Base-by-base conservation (phyloP, 2,797 vertebrate species). In the Malacoctenus gilli region DNA sequence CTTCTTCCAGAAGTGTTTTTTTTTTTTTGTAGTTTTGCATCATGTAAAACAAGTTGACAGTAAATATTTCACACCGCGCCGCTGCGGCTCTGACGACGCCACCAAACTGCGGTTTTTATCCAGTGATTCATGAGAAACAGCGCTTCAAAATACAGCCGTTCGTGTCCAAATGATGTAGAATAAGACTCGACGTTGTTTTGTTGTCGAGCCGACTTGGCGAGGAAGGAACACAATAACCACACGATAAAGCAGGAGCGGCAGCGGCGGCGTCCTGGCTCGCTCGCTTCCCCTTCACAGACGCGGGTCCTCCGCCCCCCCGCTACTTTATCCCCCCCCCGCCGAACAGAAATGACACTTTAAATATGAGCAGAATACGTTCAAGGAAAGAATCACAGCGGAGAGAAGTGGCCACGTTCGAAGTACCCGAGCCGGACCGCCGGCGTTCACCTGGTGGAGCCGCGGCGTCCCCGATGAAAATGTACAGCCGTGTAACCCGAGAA, bases 121-220 rank as follows among this genome's bases (percentile, higher is more conserved):
- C 58, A 72, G 59, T 73, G 68, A 34, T 48, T 70, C 43, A 42
- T 70, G 35, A 75, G 40, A 82, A 68, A 56, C 30, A 62, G 52
- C 50, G 59, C 19, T 49, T 60, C 15, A 62, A 82, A 68, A 69
- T 52, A 73, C 76, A 77, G 52, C 22, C 4, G 25, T n/a, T n/a
- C n/a, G 16, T 50, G 38, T 44, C 50, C 61, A 86, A 86, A 85
- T 85, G 82, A 83, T 54, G 82, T n/a, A n/a, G n/a, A n/a, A n/a
- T n/a, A n/a, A n/a, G n/a, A n/a, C n/a, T n/a, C n/a, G n/a, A 42
- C 44, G 47, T 31, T 47, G 39, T 47, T 67, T 58, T 56, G 80
- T 79, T 72, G 64, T 61, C 72, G 65, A 65, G 77, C 53, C 77
- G 76, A 79, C 68, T 37, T 28, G 52, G 57, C 59, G 9, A 46